Conservation (phyloP, 1,140 invertebrate genomes). For the Drosophila seguyi region DNA sequence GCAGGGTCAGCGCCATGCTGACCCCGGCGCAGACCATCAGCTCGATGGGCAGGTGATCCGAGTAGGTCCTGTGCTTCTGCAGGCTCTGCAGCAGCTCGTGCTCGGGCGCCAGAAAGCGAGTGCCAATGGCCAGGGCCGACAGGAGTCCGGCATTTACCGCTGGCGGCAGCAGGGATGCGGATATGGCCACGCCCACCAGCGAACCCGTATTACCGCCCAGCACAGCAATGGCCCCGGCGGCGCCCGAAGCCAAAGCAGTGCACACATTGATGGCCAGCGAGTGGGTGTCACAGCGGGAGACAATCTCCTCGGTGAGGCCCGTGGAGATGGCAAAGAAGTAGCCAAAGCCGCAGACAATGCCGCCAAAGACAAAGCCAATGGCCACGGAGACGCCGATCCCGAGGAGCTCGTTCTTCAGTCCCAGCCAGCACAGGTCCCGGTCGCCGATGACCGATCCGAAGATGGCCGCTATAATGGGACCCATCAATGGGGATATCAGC, state of each 20-base stretch:
- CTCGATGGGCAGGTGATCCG: constrained; percentile 86
- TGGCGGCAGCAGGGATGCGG: constrained; percentile 91
- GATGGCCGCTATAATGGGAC: constrained; percentile 90
- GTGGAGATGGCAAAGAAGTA: constrained; percentile 86
- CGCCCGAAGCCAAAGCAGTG: constrained; percentile 89
- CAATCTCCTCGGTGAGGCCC: constrained; percentile 90
- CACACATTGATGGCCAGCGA: constrained; percentile 89
- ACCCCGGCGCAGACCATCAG: constrained; percentile 87
- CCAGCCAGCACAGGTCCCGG: constrained; percentile 87
- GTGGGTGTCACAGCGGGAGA: constrained; percentile 87
- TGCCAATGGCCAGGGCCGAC: constrained; percentile 88
- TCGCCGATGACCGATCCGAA: constrained; percentile 90
- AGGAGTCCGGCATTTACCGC: constrained; percentile 90
- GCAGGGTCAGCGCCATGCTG: constrained; percentile 89
- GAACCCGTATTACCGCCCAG: constrained; percentile 90
- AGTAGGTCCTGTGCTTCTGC: constrained; percentile 85
- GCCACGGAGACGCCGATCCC: constrained; percentile 87
- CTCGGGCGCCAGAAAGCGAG: constrained; percentile 77
- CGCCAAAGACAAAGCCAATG: constrained; percentile 89
- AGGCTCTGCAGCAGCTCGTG: constrained; percentile 62
- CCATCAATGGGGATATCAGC: constrained; percentile 92
- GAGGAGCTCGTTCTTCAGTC: constrained; percentile 88
- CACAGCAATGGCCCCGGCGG: constrained; percentile 90
- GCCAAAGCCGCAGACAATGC: constrained; percentile 86
- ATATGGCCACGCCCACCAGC: constrained; percentile 92